phyloP scores from a whole-genome alignment of 2,888 invertebrate species.

The Rotaria macrura region DNA sequence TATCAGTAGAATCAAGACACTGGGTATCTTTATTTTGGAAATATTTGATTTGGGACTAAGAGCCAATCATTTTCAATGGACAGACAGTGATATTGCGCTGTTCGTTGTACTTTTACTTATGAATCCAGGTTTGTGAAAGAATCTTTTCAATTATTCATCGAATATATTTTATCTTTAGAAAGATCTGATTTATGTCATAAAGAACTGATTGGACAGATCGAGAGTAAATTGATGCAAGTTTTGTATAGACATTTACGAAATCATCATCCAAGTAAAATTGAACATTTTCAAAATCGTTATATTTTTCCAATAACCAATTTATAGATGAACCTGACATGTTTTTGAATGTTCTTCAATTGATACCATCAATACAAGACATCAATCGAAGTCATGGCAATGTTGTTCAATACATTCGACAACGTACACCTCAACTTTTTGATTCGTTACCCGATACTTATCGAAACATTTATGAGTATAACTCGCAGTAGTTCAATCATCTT shows the following conservation, averaged over 20 bases:
- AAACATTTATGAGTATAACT: neutral
- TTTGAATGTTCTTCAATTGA: slow-evolving; percentile 25
- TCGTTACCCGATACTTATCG: neutral
- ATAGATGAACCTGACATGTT: slow-evolving; percentile 24
- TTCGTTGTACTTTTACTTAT: slow-evolving; percentile 45
- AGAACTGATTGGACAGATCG: slow-evolving; percentile 17
- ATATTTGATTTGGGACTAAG: slow-evolving; percentile 43
- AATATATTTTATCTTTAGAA: neutral
- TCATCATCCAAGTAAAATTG: slow-evolving; percentile 5
- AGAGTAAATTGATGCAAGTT: slow-evolving; percentile 28
- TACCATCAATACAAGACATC: slow-evolving; percentile 29
- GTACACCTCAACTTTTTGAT: neutral
- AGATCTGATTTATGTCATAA: slow-evolving; percentile 26
- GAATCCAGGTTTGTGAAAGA: slow-evolving; percentile 44
- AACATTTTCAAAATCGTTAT: neutral
- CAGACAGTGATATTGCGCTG: slow-evolving; percentile 45
- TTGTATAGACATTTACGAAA: slow-evolving; percentile 27
- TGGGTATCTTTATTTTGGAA: slow-evolving; percentile 42
- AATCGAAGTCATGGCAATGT: slow-evolving; percentile 24
- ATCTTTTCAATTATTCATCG: too few relatives aligned
- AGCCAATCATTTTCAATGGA: slow-evolving; percentile 42
- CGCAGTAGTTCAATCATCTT: neutral
- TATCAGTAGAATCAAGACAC: slow-evolving; percentile 1
- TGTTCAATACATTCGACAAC: neutral
- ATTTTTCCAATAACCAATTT: neutral